Conservation (phyloP, 2,113 vertebrate genomes). For the Xyliphius kryptos region DNA sequence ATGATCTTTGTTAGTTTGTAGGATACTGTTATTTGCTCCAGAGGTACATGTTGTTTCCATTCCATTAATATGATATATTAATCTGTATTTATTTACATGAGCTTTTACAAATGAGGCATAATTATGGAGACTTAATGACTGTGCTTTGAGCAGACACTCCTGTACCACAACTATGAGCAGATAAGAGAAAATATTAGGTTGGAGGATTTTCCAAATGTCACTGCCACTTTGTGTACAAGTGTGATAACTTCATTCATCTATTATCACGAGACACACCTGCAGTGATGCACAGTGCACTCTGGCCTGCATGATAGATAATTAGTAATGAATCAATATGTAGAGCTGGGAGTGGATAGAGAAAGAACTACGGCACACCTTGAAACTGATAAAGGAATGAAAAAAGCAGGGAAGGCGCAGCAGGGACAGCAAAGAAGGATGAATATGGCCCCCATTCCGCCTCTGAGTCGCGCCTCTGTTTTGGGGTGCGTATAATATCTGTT, state of each 20-base stretch:
- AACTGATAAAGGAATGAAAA: slow-evolving; percentile 42
- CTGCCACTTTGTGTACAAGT: slow-evolving; percentile 60
- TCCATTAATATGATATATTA: slow-evolving; percentile 57
- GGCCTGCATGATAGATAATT: slow-evolving; percentile 47
- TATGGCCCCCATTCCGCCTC: slow-evolving; percentile 17
- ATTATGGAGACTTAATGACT: slow-evolving; percentile 71
- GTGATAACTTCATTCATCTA: slow-evolving; percentile 75
- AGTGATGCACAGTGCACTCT: slow-evolving; percentile 58
- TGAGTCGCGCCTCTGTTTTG: slow-evolving; percentile 25
- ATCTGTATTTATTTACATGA: slow-evolving; percentile 60
- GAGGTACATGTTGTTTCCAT: too few relatives aligned
- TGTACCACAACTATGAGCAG: slow-evolving; percentile 55
- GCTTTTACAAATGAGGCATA: slow-evolving; percentile 69
- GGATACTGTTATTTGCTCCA: too few relatives aligned
- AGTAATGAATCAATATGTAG: slow-evolving; percentile 53
- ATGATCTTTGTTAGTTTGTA: too few relatives aligned
- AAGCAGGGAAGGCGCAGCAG: slow-evolving; percentile 39
- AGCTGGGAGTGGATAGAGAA: slow-evolving; percentile 22
- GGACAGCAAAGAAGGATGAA: slow-evolving; percentile 38
- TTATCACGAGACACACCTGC: slow-evolving; percentile 76
- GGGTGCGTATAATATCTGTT: slow-evolving; percentile 39
- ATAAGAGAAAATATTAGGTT: slow-evolving; percentile 65
- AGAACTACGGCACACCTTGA: slow-evolving; percentile 3
- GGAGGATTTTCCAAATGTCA: slow-evolving; percentile 78
- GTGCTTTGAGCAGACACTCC: slow-evolving; percentile 57